A percentile compares a stretch with the other conserved stretches of the same genome.
Evolutionary conservation across 2,888 invertebrate genomes (phyloP).

Genomic region (Cloeon dipterum): DNA sequence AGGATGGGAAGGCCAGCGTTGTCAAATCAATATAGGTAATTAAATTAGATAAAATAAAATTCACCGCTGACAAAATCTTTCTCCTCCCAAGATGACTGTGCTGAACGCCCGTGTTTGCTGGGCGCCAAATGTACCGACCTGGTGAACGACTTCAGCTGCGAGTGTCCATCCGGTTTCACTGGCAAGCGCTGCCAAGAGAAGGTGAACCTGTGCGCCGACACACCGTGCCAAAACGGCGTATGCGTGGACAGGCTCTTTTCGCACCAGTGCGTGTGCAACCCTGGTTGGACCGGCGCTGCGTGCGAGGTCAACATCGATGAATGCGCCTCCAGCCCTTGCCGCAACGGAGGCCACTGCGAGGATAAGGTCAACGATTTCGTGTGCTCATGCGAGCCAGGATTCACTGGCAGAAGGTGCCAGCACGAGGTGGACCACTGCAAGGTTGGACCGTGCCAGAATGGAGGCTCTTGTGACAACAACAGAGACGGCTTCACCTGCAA

Average conservation of each 20-base stretch:
- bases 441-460: conserved; percentile 75
- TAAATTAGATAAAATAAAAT: background rate
- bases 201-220: conserved; percentile 71
- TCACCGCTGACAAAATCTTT: background rate
- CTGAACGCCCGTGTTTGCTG: conserved; percentile 73
- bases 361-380: conserved; percentile 65
- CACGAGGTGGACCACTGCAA: conserved; percentile 83
- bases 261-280: conserved; percentile 73
- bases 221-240: conserved; percentile 81
- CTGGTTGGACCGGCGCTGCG: conserved; percentile 63
- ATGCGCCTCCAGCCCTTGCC: conserved; percentile 70
- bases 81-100: conserved; percentile 54
- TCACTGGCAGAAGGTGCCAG: conserved; percentile 79
- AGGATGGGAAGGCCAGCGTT: conserved; percentile 93
- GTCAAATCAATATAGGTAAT: conserved; percentile 51
- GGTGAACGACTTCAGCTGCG: conserved; percentile 80
- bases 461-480: conserved; percentile 68
- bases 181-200: conserved; percentile 93
- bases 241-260: conserved; percentile 76
- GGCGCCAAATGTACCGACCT: conserved; percentile 85
- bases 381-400: conserved; percentile 84
- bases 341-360: conserved; percentile 77
- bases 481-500: conserved; percentile 79
- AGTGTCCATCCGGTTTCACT: conserved; percentile 82
- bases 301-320: conserved; percentile 86